Conservation (phyloP, 2,113 vertebrate species). For the Microtus ochrogaster region DNA sequence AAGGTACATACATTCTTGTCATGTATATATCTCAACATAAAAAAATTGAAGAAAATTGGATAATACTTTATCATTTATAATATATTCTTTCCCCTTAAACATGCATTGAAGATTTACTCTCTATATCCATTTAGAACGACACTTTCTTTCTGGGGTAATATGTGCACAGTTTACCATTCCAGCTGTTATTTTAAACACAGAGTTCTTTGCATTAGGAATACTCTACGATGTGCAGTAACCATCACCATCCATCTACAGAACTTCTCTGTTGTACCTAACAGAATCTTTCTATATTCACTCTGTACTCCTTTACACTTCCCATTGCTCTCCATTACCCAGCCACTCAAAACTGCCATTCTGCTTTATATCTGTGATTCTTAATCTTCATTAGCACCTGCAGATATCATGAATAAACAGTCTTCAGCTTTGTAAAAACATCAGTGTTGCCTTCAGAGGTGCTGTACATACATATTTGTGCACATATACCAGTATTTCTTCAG, state of each 20-base stretch:
- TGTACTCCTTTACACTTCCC: not conserved
- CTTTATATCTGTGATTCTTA: not conserved
- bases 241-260: not conserved
- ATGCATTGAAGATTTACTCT: not conserved
- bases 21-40: not conserved
- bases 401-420: not conserved
- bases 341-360: not conserved
- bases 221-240: too few species aligned
- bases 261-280: not conserved
- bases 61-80: conserved; percentile 17
- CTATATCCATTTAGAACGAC: not conserved
- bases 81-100: not conserved
- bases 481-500: conserved; percentile 2
- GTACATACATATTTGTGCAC: not conserved
- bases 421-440: not conserved
- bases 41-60: not conserved
- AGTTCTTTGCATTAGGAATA: not conserved
- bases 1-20: not conserved
- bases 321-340: not conserved
- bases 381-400: not conserved
- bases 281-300: not conserved
- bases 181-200: not conserved
- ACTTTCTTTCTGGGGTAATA: not conserved
- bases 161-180: not conserved
- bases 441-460: not conserved